Evolutionary conservation across 2,113 vertebrate genomes (phyloP).

Genomic region (Calidris pugnax): DNA sequence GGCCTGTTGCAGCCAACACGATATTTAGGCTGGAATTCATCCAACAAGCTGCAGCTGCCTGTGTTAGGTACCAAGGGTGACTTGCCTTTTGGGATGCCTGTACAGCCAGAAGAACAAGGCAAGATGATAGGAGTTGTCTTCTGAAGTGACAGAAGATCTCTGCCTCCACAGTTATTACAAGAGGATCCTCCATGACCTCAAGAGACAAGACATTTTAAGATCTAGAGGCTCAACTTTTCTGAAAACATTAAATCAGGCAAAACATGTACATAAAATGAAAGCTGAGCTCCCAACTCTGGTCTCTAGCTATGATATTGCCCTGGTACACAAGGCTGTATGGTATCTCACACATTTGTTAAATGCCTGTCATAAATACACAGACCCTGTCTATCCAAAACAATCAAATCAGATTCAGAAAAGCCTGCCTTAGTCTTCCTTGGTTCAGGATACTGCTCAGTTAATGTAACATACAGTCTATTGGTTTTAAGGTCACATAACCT

Average conservation of each 20-base stretch:
- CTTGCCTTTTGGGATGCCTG: neutral
- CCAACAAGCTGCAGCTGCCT: neutral
- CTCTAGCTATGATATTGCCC: neutral
- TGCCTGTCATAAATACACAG: neutral
- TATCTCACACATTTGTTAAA: neutral
- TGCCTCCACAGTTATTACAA: neutral
- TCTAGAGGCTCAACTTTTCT: neutral
- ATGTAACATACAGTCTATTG: neutral
- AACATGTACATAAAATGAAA: neutral
- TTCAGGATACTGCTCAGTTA: neutral
- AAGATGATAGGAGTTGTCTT: accelerated
- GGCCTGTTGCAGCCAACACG: neutral
- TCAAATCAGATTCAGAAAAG: neutral
- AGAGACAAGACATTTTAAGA: neutral
- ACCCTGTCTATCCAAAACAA: neutral
- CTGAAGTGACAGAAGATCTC: neutral
- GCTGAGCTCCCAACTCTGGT: neutral
- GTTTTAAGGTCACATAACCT: neutral
- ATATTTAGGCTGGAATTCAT: neutral
- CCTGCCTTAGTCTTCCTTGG: neutral
- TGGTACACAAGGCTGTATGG: neutral
- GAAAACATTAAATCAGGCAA: neutral
- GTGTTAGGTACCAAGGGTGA: neutral
- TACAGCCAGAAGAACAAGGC: neutral
- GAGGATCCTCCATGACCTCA: neutral